phyloP scores from a whole-genome alignment of 2,888 invertebrate genomes.

The Rhagonycha fulva region DNA sequence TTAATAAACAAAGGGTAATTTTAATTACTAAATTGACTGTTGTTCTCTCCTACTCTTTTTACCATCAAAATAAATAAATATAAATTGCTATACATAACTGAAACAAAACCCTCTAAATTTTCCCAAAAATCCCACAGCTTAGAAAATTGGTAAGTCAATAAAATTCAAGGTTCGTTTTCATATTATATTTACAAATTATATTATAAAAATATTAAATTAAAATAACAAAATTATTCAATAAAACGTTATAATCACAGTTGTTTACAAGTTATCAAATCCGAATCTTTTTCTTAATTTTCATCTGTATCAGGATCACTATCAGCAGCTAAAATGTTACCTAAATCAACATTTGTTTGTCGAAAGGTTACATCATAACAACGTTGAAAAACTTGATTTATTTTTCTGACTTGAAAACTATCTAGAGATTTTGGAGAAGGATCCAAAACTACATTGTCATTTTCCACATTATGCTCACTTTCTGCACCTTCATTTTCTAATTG shows the following conservation, averaged over 20 bases:
- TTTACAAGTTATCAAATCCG: not conserved
- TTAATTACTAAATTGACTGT: too few species aligned
- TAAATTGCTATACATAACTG: too few species aligned
- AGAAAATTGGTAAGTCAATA: too few species aligned
- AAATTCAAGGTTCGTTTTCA: not conserved
- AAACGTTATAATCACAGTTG: not conserved
- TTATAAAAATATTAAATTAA: not conserved
- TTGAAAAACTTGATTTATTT: slow-evolving; percentile 63
- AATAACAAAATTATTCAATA: not conserved
- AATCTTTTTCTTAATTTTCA: not conserved
- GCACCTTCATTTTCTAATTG: not conserved
- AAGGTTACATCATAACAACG: slow-evolving; percentile 77
- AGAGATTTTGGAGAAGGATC: slow-evolving; percentile 66
- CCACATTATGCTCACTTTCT: not conserved
- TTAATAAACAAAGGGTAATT: too few species aligned
- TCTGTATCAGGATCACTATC: slow-evolving; percentile 64
- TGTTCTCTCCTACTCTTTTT: too few species aligned
- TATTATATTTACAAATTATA: not conserved
- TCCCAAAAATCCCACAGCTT: too few species aligned
- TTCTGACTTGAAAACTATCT: slow-evolving; percentile 47
- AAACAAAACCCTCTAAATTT: too few species aligned
- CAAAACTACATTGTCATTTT: slow-evolving; percentile 47
- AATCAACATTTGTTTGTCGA: slow-evolving; percentile 60
- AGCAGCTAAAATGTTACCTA: slow-evolving; percentile 67
- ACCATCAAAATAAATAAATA: too few species aligned